Evolutionary conservation across 2,113 vertebrate genomes (phyloP).

Genomic region (Chloroceryle aenea): DNA sequence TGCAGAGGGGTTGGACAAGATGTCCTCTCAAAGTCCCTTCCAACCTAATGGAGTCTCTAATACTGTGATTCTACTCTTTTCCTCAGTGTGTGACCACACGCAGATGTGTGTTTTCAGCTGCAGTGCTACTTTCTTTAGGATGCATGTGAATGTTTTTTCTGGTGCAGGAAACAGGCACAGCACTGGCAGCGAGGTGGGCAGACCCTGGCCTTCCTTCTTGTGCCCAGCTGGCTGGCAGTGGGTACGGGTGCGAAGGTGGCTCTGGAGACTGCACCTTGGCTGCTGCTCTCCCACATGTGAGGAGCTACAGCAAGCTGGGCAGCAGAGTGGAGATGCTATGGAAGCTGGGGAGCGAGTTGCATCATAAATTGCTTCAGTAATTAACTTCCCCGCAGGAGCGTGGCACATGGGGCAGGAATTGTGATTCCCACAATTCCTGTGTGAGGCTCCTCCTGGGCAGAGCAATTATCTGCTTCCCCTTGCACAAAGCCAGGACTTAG

Average conservation of each 20-base stretch:
- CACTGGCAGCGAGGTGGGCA: neutral
- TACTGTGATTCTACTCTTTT: neutral
- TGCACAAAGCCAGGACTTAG: neutral
- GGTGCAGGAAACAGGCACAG: neutral
- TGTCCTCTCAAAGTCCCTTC: too few species aligned
- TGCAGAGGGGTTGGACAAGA: too few species aligned
- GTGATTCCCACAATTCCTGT: neutral
- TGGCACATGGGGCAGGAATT: neutral
- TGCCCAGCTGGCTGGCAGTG: fast-evolving
- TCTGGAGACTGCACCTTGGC: neutral
- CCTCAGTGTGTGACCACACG: neutral
- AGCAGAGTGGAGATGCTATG: neutral
- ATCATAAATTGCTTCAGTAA: neutral
- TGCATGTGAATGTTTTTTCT: neutral
- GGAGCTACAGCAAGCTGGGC: neutral
- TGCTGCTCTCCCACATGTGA: fast-evolving
- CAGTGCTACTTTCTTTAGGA: neutral
- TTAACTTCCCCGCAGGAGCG: neutral
- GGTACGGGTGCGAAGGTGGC: neutral
- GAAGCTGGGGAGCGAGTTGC: neutral
- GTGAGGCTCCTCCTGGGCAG: neutral
- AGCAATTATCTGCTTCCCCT: neutral
- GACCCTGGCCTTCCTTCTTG: neutral
- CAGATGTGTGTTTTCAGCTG: neutral
- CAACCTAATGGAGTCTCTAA: too few species aligned